Conservation (phyloP, 1,140 invertebrate species). For the Halotydeus destructor region DNA sequence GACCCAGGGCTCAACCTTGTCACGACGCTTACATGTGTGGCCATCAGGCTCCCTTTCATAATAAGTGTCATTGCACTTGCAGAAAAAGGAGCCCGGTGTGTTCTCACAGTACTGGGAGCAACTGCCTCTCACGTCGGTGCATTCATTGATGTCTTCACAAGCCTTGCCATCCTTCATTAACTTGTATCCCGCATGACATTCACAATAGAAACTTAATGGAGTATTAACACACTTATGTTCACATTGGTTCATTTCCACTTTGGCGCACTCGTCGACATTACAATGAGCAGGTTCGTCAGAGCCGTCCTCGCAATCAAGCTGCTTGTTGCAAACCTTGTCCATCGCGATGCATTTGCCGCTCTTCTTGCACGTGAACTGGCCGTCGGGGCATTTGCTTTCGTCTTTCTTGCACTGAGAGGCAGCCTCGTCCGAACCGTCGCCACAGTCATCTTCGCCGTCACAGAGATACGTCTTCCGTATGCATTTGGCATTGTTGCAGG, state of each 20-base stretch:
- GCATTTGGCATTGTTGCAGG: conserved; percentile 84
- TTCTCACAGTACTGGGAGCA: conserved; percentile 91
- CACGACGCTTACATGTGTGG: conserved; percentile 68
- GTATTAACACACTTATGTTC: conserved; percentile 88
- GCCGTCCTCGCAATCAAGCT: conserved; percentile 71
- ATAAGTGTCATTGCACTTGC: conserved; percentile 82
- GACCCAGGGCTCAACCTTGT: conserved; percentile 55
- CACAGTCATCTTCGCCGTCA: conserved; percentile 77
- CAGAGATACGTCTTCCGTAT: conserved; percentile 65
- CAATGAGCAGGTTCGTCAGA: conserved; percentile 87
- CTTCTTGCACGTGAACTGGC: conserved; percentile 45
- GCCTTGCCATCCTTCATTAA: conserved; percentile 27
- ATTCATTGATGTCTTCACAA: conserved; percentile 70
- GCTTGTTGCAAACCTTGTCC: conserved; percentile 73
- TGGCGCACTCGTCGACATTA: conserved; percentile 81
- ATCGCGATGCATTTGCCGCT: conserved; percentile 64
- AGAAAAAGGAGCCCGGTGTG: conserved; percentile 80
- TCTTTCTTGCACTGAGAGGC: conserved; percentile 9
- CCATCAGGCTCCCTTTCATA: conserved; percentile 67
- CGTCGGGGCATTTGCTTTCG: neutral
- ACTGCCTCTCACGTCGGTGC: conserved; percentile 60
- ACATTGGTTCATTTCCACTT: conserved; percentile 74
- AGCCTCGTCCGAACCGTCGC: conserved; percentile 50
- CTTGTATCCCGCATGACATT: conserved; percentile 83
- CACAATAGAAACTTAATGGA: conserved; percentile 71